phyloP scores from a whole-genome alignment of 2,113 vertebrate genomes.

The Crotalus tigris region DNA sequence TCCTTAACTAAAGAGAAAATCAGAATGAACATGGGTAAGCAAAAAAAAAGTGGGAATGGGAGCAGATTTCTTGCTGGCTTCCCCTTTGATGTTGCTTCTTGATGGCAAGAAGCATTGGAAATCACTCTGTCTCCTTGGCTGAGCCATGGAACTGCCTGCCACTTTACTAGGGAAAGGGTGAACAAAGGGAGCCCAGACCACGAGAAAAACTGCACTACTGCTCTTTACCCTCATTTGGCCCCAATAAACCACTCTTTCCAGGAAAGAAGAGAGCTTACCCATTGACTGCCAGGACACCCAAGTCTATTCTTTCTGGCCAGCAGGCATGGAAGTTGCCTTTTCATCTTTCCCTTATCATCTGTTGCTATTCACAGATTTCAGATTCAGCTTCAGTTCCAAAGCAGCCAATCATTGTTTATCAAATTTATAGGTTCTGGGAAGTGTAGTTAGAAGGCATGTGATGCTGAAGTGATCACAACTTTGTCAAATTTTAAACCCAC shows the following conservation, averaged over 20 bases:
- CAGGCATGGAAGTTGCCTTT: not conserved
- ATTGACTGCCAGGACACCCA: not conserved
- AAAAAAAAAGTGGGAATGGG: too few species aligned
- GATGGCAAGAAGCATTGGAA: too few species aligned
- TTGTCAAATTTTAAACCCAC: not conserved
- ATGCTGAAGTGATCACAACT: not conserved
- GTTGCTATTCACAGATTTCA: not conserved
- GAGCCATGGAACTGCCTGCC: too few species aligned
- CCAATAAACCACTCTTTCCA: not conserved
- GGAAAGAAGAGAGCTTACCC: not conserved
- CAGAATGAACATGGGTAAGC: too few species aligned
- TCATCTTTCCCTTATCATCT: not conserved
- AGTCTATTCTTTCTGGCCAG: not conserved
- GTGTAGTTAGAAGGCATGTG: not conserved
- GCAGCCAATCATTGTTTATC: not conserved
- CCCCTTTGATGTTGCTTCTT: too few species aligned
- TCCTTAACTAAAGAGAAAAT: too few species aligned
- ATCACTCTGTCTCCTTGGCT: too few species aligned
- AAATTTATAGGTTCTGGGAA: not conserved
- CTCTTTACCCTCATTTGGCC: too few species aligned
- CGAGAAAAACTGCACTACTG: not conserved
- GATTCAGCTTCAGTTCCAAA: not conserved
- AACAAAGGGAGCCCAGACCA: too few species aligned
- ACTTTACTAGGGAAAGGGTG: too few species aligned
- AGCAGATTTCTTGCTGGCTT: too few species aligned